Conservation (phyloP, 1,140 invertebrate species). For the Atta colombica region DNA sequence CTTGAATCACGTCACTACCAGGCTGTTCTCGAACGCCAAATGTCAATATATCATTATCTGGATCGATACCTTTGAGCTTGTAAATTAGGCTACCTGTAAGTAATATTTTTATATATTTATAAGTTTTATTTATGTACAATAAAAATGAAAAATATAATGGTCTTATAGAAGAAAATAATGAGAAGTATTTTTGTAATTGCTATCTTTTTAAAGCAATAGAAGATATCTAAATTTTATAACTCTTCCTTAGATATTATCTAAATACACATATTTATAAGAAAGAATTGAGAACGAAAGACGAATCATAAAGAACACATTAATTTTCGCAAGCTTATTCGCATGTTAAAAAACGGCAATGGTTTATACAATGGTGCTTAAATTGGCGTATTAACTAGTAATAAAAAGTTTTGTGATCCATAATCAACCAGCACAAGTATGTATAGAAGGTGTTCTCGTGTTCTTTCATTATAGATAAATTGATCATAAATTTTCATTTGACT, state of each 20-base stretch:
- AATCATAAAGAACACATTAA: background rate
- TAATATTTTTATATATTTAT: background rate
- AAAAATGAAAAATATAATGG: background rate
- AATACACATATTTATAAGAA: background rate
- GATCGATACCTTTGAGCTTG: slow-evolving; percentile 92
- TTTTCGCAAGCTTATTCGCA: background rate
- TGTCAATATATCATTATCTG: slow-evolving; percentile 93
- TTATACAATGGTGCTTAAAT: slow-evolving; percentile 45
- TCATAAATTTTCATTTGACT: background rate
- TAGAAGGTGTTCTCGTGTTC: slow-evolving; percentile 25
- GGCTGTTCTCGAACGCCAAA: slow-evolving; percentile 94
- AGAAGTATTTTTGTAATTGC: background rate
- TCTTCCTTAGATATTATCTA: background rate
- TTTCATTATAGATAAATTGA: slow-evolving; percentile 35
- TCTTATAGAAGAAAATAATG: background rate
- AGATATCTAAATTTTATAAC: background rate
- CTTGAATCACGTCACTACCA: slow-evolving; percentile 93
- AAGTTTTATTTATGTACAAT: background rate
- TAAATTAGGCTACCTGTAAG: slow-evolving; percentile 94
- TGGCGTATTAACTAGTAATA: slow-evolving; percentile 30
- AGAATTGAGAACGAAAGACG: background rate
- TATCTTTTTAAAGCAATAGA: background rate
- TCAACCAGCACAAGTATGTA: slow-evolving; percentile 20
- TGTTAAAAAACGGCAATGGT: slow-evolving; percentile 44
- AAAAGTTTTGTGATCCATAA: slow-evolving; percentile 55